These are phyloP conservation scores for Poeciliopsis turneri DNA, from an alignment of 2,797 vertebrate species.

Conservation along the genomic window DNA sequence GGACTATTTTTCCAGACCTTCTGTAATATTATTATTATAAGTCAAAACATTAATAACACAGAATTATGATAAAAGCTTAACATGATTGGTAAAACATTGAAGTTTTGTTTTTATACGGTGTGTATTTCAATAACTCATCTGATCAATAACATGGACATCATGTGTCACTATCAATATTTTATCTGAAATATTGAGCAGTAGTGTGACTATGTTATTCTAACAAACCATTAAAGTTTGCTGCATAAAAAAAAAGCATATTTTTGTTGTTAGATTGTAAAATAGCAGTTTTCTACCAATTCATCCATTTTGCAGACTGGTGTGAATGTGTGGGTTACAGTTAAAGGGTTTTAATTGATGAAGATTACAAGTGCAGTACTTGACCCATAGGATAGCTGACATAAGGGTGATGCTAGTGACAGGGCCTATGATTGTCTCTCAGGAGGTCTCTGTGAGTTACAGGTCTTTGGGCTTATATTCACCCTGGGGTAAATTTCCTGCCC, in stretches of 20 bases:
- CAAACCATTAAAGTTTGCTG: neutral
- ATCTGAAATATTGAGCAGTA: neutral
- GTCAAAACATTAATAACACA: neutral
- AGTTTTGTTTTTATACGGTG: neutral
- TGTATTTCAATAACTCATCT: neutral
- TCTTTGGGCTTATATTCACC: neutral
- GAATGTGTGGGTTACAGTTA: neutral
- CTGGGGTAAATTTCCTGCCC: neutral
- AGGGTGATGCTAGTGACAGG: neutral
- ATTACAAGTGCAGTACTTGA: neutral
- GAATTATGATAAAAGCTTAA: neutral
- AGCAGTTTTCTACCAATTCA: neutral
- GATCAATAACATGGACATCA: neutral
- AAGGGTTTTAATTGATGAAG: neutral
- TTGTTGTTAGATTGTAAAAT: neutral
- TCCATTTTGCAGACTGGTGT: neutral
- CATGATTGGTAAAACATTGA: neutral
- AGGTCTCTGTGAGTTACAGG: neutral
- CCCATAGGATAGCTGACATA: neutral
- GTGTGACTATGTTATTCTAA: neutral
- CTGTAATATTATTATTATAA: neutral
- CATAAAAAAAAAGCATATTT: neutral
- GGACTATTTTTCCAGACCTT: neutral
- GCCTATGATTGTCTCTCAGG: neutral
- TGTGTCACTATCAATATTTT: neutral